Evolutionary conservation across 2,797 vertebrate species (phyloP), one percentile per base, ranked within the genome.

Genomic region (Falco naumanni): DNA sequence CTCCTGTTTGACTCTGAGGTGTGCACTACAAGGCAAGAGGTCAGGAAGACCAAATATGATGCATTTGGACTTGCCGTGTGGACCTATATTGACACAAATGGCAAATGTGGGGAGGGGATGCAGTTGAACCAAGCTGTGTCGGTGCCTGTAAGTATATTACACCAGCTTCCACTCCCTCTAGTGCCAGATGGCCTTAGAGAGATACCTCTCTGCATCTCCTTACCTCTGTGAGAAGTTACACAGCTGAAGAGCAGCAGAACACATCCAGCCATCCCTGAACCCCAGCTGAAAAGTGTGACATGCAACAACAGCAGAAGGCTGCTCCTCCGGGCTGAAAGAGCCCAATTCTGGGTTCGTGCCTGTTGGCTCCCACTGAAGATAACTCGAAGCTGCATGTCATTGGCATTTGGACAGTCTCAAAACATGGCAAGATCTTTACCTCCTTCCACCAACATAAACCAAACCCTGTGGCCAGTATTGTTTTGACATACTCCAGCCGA

Each of bases 331-430:
- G 54, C 56, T 90, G 68, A 60, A 17, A 72, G 33, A 82, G 45
- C 20, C 63, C 41, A 25, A 0, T 37, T 72, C 45, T 82, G 60
- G 10, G 9, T 8, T 86, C 20, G 68, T 82, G 34, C 28, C 76
- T 77, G 28, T 34, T 13, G 13, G 11, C 8, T 80, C 26, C 29
- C 43, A 21, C 65, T 75, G 41, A 85, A 70, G 28, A n/a, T 39
- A 87, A 57, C 37, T 37, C 28, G 50, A 70, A 85, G 24, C 13
- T n/a, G 64, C 57, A 77, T 2, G 2, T 24, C 45, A 25, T 0
- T 53, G 78, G 15, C 68, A 87, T 66, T 79, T 87, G 68, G 33
- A 85, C 28, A 65, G 37, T 37, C 87, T 71, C 72, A 91, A 70
- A 95, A 65, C 21, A 61, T 2, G 26, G 31, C 69, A 41, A 66